Evolutionary conservation across 2,888 invertebrate genomes (phyloP), one percentile per base, ranked within the genome.

Genomic region (Leptinotarsa haldemani): DNA sequence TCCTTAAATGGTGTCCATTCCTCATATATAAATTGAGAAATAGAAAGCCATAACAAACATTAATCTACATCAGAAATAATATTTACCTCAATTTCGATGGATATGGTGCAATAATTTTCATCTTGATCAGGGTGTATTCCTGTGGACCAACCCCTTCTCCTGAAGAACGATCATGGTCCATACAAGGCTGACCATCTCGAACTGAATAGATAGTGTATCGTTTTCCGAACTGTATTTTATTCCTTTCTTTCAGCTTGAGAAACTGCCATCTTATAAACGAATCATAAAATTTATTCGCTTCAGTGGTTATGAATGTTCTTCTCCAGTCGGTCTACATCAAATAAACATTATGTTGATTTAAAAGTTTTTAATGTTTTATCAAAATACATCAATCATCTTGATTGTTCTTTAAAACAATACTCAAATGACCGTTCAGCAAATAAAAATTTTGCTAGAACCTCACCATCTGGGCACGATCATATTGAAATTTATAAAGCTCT

Each of bases 191-290:
- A 12, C 94, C 94, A 88, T 99, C 99, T 83, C 95, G 92, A 0
- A 98, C 97, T 0, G 98, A 99, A 88, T 92, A 99, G 79, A 99
- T 95, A 0, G 98, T 97, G 85, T 98, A 95, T 7, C 99, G 91
- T 89, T 99, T 99, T 20, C 99, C 99, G 89, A 96, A 99, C 89
- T 96, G 93, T 46, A 99, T 93, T 88, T 97, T 98, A 77, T 96
- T 95, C 65, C 93, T 91, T 75, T 93, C 93, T 85, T 93, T 96
- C 30, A 99, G 89, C 78, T 94, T 93, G 74, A 93, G 88, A 87
- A 96, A 99, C 87, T 99, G 99, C 99, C 99, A 99, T 73, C 95
- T 91, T 0, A 99, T 94, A 88, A 99, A 99, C 1, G 98, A 97
- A 88, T 99, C 99, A 87, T 93, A 99, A 87, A 95, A 99, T 0